phyloP scores from a whole-genome alignment of 2,797 vertebrate species.

The Lutjanus argentimaculatus region DNA sequence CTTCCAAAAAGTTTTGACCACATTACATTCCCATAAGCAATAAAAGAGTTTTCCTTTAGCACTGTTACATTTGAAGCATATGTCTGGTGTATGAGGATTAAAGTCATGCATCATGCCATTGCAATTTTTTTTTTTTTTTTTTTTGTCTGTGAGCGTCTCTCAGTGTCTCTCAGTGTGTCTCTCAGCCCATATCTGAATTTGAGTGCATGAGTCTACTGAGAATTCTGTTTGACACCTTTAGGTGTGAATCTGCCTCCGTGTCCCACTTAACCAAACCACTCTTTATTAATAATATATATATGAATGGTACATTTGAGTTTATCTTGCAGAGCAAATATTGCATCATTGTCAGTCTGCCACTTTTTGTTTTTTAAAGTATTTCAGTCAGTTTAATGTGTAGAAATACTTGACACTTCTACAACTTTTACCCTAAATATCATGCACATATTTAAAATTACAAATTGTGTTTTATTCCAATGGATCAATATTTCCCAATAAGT shows the following conservation, averaged over 20 bases:
- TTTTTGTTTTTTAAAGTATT: background rate
- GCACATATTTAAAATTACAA: background rate
- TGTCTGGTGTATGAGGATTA: too few relatives aligned
- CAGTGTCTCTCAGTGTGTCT: background rate
- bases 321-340: background rate
- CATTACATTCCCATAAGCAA: too few relatives aligned
- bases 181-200: background rate
- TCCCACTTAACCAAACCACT: background rate
- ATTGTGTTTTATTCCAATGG: background rate
- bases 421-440: too few relatives aligned
- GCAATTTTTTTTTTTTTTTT: too few relatives aligned
- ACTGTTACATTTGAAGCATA: too few relatives aligned
- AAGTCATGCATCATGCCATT: too few relatives aligned
- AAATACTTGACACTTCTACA: background rate
- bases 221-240: background rate
- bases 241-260: background rate
- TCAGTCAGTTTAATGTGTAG: background rate
- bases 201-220: background rate
- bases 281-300: background rate
- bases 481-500: background rate
- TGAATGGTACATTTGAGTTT: background rate
- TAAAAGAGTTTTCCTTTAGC: too few relatives aligned
- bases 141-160: background rate
- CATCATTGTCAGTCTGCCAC: too few relatives aligned
- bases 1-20: too few relatives aligned